A percentile compares a stretch with the other conserved stretches of the same genome.
phyloP scores from a whole-genome alignment of 1,140 invertebrate genomes.

The Lethrus apterus region DNA sequence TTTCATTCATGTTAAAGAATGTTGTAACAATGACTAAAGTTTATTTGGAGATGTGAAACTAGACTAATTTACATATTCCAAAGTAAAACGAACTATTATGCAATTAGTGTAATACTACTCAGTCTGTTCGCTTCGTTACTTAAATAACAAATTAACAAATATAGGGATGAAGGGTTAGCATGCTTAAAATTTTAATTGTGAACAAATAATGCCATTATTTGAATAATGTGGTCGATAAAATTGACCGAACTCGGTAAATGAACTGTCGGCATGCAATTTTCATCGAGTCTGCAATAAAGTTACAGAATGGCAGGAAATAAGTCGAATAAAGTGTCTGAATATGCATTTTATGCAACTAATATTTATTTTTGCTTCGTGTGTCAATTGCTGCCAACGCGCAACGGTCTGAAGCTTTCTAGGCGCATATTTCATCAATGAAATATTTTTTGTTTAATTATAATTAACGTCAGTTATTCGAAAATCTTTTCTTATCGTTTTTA shows the following conservation, averaged over 20 bases:
- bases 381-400: too few species aligned
- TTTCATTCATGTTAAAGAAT: too few species aligned
- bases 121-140: conserved; percentile 11
- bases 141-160: conserved; percentile 26
- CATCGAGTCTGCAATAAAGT: conserved; percentile 10
- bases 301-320: conserved; percentile 8
- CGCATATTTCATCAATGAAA: too few species aligned
- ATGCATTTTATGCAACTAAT: conserved; percentile 8
- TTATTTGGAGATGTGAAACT: background rate
- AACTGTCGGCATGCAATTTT: conserved; percentile 10
- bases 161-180: conserved; percentile 34
- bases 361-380: too few species aligned
- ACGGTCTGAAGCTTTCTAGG: too few species aligned
- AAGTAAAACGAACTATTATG: conserved; percentile 10
- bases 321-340: conserved; percentile 3
- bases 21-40: too few species aligned
- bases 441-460: too few species aligned
- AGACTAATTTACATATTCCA: background rate
- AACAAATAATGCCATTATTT: conserved; percentile 29
- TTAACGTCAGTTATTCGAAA: too few species aligned
- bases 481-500: too few species aligned
- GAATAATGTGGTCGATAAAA: conserved; percentile 12
- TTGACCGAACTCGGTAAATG: conserved; percentile 8
- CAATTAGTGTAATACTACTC: conserved; percentile 4
- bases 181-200: conserved; percentile 38